Base-by-base conservation (phyloP, 2,888 invertebrate genomes). In the Cancer borealis region DNA sequence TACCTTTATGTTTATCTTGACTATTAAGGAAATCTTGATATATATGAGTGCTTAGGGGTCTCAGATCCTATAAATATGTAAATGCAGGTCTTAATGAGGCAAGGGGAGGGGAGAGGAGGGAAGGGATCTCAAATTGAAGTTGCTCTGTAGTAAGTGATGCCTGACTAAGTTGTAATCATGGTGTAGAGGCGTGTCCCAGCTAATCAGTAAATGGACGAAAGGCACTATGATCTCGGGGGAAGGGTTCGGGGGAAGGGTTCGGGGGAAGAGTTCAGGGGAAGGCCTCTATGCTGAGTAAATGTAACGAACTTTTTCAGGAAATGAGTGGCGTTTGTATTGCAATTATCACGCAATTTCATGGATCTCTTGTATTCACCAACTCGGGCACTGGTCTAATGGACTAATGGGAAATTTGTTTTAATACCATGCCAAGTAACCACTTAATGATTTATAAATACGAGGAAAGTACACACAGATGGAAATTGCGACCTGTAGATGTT, bases 151-250 rank as follows among this genome's bases (percentile, higher is more conserved):
- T n/a, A 66, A 66, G 66, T n/a, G n/a, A 66, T 21, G 66, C 66
- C 66, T 66, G 66, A 66, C 66, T 66, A n/a, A 66, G n/a, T n/a
- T 66, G n/a, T 66, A 66, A n/a, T 66, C 21, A 66, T n/a, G n/a
- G n/a, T 21, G 66, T n/a, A 66, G 66, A 66, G 21, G n/a, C n/a
- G 66, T 66, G 66, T 21, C 54, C 54, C 54, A 54, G 54, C 17
- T 54, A 54, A 66, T 66, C n/a, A 66, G 66, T 66, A n/a, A 66
- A 66, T 66, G 66, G n/a, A 21, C n/a, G 14, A 66, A 66, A 66
- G 21, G 66, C 66, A 66, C 21, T 21, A 54, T 54, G 54, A 54
- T 54, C 54, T 54, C 54, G 14, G 14, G 14, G 14, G 14, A 39
- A 39, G 39, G 39, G 39, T 39, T 39, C 39, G 39, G 1, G 39